Base-by-base conservation (phyloP, 1,140 invertebrate genomes). In the Penaeus vannamei region DNA sequence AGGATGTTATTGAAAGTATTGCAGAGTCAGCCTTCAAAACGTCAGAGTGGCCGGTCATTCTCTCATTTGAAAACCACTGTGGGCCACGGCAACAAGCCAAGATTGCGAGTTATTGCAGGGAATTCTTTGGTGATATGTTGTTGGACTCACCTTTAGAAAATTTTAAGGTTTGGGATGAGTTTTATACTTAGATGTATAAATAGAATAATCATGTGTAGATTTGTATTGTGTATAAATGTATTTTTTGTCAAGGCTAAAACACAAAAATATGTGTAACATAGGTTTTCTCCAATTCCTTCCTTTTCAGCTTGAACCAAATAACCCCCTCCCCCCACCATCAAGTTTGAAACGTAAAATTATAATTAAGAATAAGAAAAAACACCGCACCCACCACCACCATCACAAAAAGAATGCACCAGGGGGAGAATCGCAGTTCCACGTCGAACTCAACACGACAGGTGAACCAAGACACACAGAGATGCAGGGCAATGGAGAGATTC, bases 61-160 rank as follows among this genome's bases (percentile, higher is more conserved):
- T 99, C 86, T 99, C 98, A 90, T 99, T 99, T 94, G 98, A 99
- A 94, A 99, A 99, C 94, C 98, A 99, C 93, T 99, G 98, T 94
- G 99, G 98, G 93, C 96, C 97, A 4, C 95, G 96, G 90, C 98
- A 99, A 93, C 96, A 98, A 94, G 98, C 97, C n/a, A 99, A 99
- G 94, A 99, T 99, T 92, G 98, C 98, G 23, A 96, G 97, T 93
- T 99, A 99, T 94, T 99, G 98, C 93, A 94, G 96, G 86, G 97
- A 98, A 91, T 97, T 97, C 92, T 99, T 99, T 93, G 98, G 98
- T 77, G 97, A 99, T 84, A 97, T 98, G 96, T 94, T 99, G 84
- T 94, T 99, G 59, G 97, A 98, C 91, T 95, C 95, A 91, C 97
- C 98, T 3, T 93, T 99, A 84, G 97, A 98, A 82, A 95, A 95